Evolutionary conservation across 2,797 vertebrate species (phyloP), one percentile per base, ranked within the genome.

Genomic region (Rhinatrema bivittatum): DNA sequence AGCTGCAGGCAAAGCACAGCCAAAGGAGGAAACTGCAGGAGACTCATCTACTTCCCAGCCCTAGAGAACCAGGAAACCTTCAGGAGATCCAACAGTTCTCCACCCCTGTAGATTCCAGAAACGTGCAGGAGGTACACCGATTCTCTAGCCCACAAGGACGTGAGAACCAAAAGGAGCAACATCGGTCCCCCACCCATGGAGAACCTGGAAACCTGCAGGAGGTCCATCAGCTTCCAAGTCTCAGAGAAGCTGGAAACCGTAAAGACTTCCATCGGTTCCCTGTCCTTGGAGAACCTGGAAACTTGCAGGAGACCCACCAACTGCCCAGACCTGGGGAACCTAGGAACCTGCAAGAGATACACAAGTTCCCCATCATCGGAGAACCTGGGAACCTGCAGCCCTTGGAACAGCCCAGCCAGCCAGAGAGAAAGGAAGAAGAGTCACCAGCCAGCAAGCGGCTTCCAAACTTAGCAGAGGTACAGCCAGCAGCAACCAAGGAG

Each of bases 231-330:
- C 8, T 35, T 41, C 8, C 46, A 35, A 11, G 23, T 44, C 9
- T 57, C 21, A 33, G 53, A 37, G 38, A 46, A 26, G 30, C 28
- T n/a, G n/a, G 46, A n/a, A n/a, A n/a, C 28, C 16, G 20, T 14
- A 34, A 50, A 32, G 29, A 48, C 23, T 38, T 33, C 22, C 38
- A 21, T n/a, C 6, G 20, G 16, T 4, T n/a, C 16, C 16, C 29
- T 29, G 5, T 13, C 14, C 14, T 14, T 14, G 15, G 53, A 24
- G 26, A 44, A 34, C 26, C 10, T 9, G 18, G 44, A 7, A 16
- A 42, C 17, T 7, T 24, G 16, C 9, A 14, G 20, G 9, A 41
- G 41, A 27, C 31, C 48, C 16, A 37, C 30, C 16, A 15, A 17
- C 8, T 35, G 41, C 8, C 46, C 35, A 11, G 23, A 44, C 9